A percentile compares a stretch with the other conserved stretches of the same genome.
Conservation (phyloP, 2,113 vertebrate species). For the Urocolius indicus region DNA sequence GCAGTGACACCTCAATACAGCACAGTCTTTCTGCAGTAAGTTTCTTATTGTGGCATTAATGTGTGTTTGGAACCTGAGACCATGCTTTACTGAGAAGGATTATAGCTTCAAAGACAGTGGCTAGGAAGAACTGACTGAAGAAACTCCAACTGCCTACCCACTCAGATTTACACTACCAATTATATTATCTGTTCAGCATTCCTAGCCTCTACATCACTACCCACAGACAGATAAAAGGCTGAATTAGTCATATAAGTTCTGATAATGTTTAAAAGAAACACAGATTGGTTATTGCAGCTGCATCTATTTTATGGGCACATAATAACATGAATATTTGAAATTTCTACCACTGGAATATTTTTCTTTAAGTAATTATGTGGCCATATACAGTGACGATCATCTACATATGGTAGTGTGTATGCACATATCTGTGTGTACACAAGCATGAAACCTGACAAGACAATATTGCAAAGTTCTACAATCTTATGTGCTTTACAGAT, state of each 20-base stretch:
- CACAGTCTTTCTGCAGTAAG: not conserved
- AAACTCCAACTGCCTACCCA: constrained; percentile 52
- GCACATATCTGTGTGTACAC: not conserved
- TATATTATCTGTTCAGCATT: constrained; percentile 8
- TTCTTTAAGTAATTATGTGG: not conserved
- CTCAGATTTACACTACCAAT: constrained; percentile 41
- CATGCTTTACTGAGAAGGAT: not conserved
- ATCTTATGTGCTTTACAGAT: not conserved
- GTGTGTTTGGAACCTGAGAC: constrained; percentile 11
- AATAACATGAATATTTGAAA: not conserved
- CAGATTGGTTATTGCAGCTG: not conserved
- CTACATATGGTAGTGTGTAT: not conserved
- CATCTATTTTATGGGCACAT: not conserved
- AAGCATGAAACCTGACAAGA: not conserved
- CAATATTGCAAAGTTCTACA: not conserved
- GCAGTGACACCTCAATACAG: not conserved
- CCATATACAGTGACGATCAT: not conserved
- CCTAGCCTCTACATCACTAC: constrained; percentile 22
- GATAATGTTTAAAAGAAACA: constrained; percentile 23
- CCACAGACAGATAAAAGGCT: constrained; percentile 40
- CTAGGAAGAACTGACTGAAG: constrained; percentile 53
- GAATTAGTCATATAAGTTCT: constrained; percentile 42
- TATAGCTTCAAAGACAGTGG: constrained; percentile 51
- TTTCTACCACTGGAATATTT: not conserved
- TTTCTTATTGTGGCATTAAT: not conserved